Base-by-base conservation (phyloP, 2,797 vertebrate species). In the Sebastes miniatus region DNA sequence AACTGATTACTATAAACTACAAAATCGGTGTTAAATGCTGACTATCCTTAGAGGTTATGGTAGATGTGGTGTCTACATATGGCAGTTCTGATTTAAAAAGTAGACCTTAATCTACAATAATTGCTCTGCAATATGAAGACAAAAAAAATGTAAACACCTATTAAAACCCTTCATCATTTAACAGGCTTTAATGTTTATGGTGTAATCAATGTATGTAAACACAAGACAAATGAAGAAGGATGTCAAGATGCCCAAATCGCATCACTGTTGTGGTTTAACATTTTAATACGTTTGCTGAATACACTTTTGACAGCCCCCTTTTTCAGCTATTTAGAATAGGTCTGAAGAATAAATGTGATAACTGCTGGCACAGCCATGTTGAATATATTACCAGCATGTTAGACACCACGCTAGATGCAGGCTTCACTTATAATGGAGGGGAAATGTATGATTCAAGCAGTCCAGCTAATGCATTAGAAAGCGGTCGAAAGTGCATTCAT, bases 381-480 rank as follows among this genome's bases (percentile, higher is more conserved):
- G 68, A 79, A 85, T 43, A 10, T 71, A 79, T 82, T 73, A 62
- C 13, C 22, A 70, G 10, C 43, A 65, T 74, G 52, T 59, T 69
- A 74, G 39, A 67, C 22, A 22, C 27, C 50, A 43, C n/a, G 22
- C 6, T 22, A 61, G 64, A 78, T 56, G 31, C 47, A 36, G 22
- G 62, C 71, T 16, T 69, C 9, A 22, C 31, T 32, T 1, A 52
- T 90, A 88, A 87, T 89, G 73, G 64, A 80, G 14, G 32, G 59
- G 16, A 80, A 83, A 87, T 81, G 47, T 50, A 47, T 54, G 63
- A 77, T 75, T 83, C 43, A 67, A 62, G 64, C 65, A 65, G 69
- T n/a, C 43, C 59, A 34, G 59, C 34, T 68, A 85, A 84, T 80
- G 73, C 80, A 85, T 77, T 79, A 82, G n/a, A 66, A 88, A 80